Percentiles rank a stretch among this genome's conserved stretches.
These are phyloP conservation scores for Melieria picta DNA, from an alignment of 2,888 invertebrate species.

Conservation along the genomic window DNA sequence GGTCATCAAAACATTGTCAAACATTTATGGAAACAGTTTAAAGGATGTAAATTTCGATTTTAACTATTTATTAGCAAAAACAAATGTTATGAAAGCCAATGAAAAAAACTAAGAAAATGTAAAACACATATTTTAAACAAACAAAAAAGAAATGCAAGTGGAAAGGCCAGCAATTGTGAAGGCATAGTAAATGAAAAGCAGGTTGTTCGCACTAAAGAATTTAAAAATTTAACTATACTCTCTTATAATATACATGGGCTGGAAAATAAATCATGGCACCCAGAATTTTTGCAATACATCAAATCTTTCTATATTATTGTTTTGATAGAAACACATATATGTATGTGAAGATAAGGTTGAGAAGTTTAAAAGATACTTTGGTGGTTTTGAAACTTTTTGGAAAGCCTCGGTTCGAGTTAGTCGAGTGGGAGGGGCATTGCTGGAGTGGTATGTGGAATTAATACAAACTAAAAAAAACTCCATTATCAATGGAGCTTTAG, in stretches of 20 bases:
- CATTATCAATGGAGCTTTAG: not conserved
- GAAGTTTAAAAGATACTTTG: slow-evolving; percentile 2
- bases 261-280: slow-evolving; percentile 5
- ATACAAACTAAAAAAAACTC: slow-evolving; percentile 7
- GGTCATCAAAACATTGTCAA: not conserved
- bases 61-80: slow-evolving; percentile 3
- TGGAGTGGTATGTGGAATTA: slow-evolving; percentile 9
- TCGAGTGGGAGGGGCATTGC: slow-evolving; percentile 3
- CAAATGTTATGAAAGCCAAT: slow-evolving; percentile 5
- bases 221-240: slow-evolving; percentile 2
- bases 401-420: not conserved
- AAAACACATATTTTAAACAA: not conserved
- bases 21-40: slow-evolving; percentile 2
- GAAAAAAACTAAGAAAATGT: not conserved
- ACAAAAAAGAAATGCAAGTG: not conserved
- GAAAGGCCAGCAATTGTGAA: not conserved
- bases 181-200: slow-evolving; percentile 7
- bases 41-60: slow-evolving; percentile 1
- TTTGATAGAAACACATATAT: not conserved
- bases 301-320: not conserved
- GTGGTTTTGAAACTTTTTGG: slow-evolving; percentile 7
- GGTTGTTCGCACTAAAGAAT: not conserved
- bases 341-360: slow-evolving; percentile 8
- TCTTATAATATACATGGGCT: slow-evolving; percentile 7
- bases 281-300: slow-evolving; percentile 11